Conservation (phyloP, 2,888 invertebrate species). For the Hybos culiciformis region DNA sequence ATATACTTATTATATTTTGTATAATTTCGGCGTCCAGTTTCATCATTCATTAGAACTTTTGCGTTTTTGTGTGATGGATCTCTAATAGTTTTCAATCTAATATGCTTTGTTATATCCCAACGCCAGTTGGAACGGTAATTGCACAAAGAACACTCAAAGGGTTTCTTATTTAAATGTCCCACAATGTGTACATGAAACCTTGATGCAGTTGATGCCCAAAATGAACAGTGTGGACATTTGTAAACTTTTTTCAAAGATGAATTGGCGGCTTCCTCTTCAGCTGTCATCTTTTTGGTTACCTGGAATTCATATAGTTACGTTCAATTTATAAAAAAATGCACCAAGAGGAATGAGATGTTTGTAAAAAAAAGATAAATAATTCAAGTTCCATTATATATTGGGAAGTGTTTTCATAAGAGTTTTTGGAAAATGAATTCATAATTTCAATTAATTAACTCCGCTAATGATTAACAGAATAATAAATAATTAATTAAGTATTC, state of each 20-base stretch:
- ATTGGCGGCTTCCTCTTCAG: constrained; percentile 47
- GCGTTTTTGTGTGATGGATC: constrained; percentile 70
- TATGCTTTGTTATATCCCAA: constrained; percentile 94
- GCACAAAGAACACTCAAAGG: constrained; percentile 90
- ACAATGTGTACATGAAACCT: constrained; percentile 89
- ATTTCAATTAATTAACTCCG: too few relatives aligned
- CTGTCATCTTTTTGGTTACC: constrained; percentile 46
- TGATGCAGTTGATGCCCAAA: constrained; percentile 86
- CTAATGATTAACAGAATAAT: too few relatives aligned
- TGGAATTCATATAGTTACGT: constrained; percentile 23
- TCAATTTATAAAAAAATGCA: too few relatives aligned
- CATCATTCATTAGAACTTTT: constrained; percentile 79
- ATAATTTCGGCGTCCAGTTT: constrained; percentile 79
- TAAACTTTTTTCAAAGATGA: constrained; percentile 66
- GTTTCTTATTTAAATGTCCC: constrained; percentile 82
- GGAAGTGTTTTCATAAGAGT: too few relatives aligned
- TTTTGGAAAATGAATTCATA: too few relatives aligned
- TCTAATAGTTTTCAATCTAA: constrained; percentile 73
- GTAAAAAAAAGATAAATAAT: too few relatives aligned
- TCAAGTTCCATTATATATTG: too few relatives aligned
- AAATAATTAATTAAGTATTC: too few relatives aligned
- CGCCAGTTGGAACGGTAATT: constrained; percentile 91
- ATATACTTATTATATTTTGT: constrained; percentile 86
- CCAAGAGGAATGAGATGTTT: too few relatives aligned
- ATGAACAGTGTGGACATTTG: constrained; percentile 83